These are phyloP conservation scores for Nomada goodeniana DNA, from an alignment of 2,888 invertebrate species.

Conservation along the genomic window DNA sequence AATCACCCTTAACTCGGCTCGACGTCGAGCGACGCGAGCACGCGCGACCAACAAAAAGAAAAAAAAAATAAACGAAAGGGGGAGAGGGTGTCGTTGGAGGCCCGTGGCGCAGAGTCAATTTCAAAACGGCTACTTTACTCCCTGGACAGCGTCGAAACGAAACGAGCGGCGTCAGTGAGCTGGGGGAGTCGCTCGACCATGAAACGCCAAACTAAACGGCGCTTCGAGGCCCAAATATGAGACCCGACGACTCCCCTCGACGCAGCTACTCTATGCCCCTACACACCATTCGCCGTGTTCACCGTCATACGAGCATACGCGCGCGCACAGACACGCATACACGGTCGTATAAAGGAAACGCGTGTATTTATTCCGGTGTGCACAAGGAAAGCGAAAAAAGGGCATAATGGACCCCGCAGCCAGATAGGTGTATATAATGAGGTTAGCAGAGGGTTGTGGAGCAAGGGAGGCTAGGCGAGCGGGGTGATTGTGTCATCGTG, in stretches of 20 bases:
- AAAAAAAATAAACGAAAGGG: background rate
- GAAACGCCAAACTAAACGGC: slow-evolving; percentile 84
- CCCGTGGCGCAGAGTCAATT: slow-evolving; percentile 53
- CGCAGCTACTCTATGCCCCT: background rate
- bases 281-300: slow-evolving; percentile 23
- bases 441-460: slow-evolving; percentile 70
- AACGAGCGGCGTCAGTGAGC: slow-evolving; percentile 25
- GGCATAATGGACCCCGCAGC: slow-evolving; percentile 81
- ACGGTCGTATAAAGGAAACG: slow-evolving; percentile 8
- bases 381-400: slow-evolving; percentile 77
- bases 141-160: slow-evolving; percentile 56
- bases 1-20: background rate
- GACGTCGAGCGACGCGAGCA: background rate
- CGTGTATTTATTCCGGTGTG: slow-evolving; percentile 61
- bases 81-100: background rate
- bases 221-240: slow-evolving; percentile 76
- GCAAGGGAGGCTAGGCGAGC: slow-evolving; percentile 56
- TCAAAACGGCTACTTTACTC: slow-evolving; percentile 58
- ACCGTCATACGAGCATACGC: background rate
- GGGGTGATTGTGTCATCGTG: slow-evolving; percentile 41
- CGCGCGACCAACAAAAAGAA: background rate
- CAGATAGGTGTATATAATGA: slow-evolving; percentile 83
- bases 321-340: slow-evolving; percentile 12
- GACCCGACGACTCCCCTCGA: slow-evolving; percentile 49
- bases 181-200: slow-evolving; percentile 82